These are phyloP conservation scores for Limnephilus lunatus DNA, from an alignment of 2,888 invertebrate species.

Conservation along the genomic window DNA sequence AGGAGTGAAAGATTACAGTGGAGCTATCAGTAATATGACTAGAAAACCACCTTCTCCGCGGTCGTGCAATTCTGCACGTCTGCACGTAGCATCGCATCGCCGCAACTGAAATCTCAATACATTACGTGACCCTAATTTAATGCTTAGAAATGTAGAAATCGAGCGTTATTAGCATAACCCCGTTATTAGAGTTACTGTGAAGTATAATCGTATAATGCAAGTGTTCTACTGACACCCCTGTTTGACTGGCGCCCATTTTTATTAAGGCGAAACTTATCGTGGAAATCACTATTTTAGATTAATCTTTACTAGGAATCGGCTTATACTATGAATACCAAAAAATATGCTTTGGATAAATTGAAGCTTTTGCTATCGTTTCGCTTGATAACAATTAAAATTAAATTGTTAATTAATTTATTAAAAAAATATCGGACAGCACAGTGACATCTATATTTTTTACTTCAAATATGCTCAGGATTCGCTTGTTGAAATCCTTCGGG, in stretches of 20 bases:
- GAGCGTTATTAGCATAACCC: background rate
- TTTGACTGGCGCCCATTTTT: background rate
- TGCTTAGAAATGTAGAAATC: constrained; percentile 7
- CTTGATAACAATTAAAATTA: too few species aligned
- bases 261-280: background rate
- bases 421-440: too few species aligned
- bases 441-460: too few species aligned
- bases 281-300: too few species aligned
- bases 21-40: background rate
- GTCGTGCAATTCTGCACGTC: background rate
- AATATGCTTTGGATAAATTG: too few species aligned
- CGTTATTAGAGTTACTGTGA: background rate
- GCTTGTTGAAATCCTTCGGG: too few species aligned
- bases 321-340: too few species aligned
- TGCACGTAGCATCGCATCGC: background rate
- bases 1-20: background rate
- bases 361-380: too few species aligned
- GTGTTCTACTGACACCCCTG: background rate
- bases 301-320: too few species aligned
- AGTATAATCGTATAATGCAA: background rate
- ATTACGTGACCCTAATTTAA: constrained; percentile 28
- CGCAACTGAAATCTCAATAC: constrained; percentile 1
- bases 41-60: background rate
- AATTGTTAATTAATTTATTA: too few species aligned
- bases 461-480: too few species aligned